Evolutionary conservation across 2,113 vertebrate species (phyloP).

Genomic region (Condylura cristata): DNA sequence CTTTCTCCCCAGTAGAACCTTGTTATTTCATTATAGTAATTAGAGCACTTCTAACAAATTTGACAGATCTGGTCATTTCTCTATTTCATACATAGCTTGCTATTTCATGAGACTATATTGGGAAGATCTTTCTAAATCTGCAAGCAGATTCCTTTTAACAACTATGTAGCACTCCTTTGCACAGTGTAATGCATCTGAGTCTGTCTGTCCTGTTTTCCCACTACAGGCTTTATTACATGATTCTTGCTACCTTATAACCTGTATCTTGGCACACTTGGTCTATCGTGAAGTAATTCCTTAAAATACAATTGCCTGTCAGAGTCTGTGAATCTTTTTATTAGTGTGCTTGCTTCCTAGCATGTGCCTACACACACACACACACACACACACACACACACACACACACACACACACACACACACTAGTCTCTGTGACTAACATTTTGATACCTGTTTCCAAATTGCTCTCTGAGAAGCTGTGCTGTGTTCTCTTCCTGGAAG

Average conservation of each 20-base stretch:
- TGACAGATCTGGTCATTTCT: neutral
- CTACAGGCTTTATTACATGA: neutral
- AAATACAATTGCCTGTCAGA: neutral
- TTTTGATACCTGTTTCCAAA: neutral
- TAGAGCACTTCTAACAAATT: neutral
- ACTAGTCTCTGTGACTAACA: neutral
- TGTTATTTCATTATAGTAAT: neutral
- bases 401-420: no score
- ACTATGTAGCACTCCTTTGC: accelerated
- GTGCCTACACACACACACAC: no score
- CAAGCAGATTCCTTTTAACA: neutral
- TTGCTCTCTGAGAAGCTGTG: neutral
- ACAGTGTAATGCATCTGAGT: neutral
- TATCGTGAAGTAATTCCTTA: neutral
- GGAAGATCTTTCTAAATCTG: neutral
- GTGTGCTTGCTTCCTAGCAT: neutral
- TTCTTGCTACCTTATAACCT: neutral
- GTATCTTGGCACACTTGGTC: neutral
- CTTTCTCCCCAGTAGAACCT: neutral
- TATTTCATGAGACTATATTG: neutral
- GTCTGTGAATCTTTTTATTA: neutral
- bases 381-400: no score
- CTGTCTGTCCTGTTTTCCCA: accelerated
- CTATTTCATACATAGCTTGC: neutral
- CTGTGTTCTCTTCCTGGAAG: neutral